phyloP scores from a whole-genome alignment of 2,113 vertebrate species.

The Morone chrysops region DNA sequence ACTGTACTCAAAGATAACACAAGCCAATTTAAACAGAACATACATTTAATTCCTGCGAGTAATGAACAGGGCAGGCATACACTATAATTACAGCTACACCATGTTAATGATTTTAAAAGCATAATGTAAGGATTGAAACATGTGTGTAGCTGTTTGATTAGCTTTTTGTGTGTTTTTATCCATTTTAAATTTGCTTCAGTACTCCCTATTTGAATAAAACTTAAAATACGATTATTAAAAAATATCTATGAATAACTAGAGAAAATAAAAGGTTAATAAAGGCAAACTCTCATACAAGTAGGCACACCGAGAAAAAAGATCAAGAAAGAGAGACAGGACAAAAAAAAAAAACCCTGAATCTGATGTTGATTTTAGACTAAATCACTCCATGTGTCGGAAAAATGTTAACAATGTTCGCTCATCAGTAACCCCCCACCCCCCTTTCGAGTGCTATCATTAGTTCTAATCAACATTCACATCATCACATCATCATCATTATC shows the following conservation, averaged over 20 bases:
- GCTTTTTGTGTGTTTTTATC: background rate
- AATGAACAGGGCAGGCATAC: background rate
- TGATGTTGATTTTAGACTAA: conserved; percentile 15
- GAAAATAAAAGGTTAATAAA: background rate
- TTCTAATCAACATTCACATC: conserved; percentile 59
- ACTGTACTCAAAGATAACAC: too few species aligned
- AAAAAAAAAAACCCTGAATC: background rate
- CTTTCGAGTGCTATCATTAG: conserved; percentile 19
- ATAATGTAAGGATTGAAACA: background rate
- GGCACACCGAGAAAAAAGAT: background rate
- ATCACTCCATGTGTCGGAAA: conserved; percentile 54
- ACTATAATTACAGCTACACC: background rate
- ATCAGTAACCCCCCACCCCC: background rate
- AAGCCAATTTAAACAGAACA: background rate
- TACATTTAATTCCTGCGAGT: background rate
- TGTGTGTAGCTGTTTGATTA: background rate
- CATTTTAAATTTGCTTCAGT: background rate
- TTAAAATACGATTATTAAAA: background rate
- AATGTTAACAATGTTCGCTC: conserved; percentile 35
- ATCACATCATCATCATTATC: conserved; percentile 31
- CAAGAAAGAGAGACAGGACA: background rate
- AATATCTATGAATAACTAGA: background rate
- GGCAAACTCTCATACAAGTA: background rate
- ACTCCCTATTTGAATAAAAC: background rate
- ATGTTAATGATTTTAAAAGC: background rate